Conservation (phyloP, 2,797 vertebrate species). For the Pipistrellus nathusii region DNA sequence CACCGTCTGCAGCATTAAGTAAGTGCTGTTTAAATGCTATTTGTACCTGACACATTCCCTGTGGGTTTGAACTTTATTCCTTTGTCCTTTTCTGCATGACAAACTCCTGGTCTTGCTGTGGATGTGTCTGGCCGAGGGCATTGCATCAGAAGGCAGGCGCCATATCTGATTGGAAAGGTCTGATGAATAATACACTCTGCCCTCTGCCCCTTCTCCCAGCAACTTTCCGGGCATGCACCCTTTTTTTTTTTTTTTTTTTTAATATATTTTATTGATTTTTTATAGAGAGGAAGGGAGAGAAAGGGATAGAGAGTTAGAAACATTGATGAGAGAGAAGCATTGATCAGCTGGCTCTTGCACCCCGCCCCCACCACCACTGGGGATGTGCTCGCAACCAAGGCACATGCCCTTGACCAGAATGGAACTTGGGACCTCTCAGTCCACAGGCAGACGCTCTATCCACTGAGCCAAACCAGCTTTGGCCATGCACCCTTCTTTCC, state of each 20-base stretch:
- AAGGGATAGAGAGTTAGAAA: no score
- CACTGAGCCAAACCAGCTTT: no score
- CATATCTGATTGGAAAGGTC: slow-evolving; percentile 14
- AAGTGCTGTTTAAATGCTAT: not conserved
- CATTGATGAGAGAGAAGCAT: no score
- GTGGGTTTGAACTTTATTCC: not conserved
- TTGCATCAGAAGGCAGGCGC: not conserved
- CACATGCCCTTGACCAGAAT: no score
- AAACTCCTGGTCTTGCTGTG: not conserved
- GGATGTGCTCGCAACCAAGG: no score
- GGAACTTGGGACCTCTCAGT: no score
- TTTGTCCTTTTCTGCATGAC: slow-evolving; percentile 27
- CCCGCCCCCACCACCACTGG: no score
- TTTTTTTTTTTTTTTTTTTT: slow-evolving; percentile 18
- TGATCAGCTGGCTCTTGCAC: no score
- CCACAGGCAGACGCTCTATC: no score
- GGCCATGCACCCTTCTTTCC: not conserved
- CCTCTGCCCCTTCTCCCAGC: not conserved
- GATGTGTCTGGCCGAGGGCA: not conserved
- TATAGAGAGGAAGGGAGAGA: no score
- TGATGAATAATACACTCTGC: slow-evolving; percentile 37
- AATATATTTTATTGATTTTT: no score
- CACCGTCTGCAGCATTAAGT: not conserved
- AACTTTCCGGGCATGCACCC: not conserved
- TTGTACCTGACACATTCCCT: not conserved